Percentiles rank a stretch among this genome's conserved stretches.
Evolutionary conservation across 2,113 vertebrate genomes (phyloP).

Genomic region (Eurypyga helias): DNA sequence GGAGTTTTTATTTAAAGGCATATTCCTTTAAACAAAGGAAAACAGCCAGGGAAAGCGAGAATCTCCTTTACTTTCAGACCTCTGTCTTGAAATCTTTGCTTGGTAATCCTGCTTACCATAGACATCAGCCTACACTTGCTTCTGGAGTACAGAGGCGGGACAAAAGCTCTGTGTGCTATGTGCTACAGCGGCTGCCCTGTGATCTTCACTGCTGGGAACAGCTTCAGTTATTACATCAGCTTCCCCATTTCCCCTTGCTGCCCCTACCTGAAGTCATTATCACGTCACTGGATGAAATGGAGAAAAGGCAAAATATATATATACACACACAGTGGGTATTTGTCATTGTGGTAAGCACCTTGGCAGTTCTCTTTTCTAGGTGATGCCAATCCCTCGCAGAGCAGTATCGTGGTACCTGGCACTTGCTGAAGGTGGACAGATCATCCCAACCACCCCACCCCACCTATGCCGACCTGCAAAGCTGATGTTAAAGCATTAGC

Average conservation of each 20-base stretch:
- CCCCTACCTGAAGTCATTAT: background rate
- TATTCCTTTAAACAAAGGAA: background rate
- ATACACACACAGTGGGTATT: accelerated
- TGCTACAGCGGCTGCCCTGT: background rate
- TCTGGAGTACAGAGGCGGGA: background rate
- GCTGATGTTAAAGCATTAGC: background rate
- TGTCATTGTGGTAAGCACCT: background rate
- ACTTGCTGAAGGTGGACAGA: background rate
- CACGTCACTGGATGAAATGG: background rate
- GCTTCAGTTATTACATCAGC: background rate
- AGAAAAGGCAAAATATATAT: background rate
- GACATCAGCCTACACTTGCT: background rate
- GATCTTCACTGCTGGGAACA: background rate
- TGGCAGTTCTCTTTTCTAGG: background rate
- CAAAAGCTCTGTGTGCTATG: background rate
- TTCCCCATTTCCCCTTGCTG: background rate
- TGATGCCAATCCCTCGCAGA: background rate
- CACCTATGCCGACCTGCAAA: background rate
- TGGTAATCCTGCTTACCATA: background rate
- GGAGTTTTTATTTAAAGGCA: background rate
- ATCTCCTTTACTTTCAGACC: background rate
- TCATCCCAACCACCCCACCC: background rate
- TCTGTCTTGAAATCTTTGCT: background rate
- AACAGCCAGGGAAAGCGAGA: background rate
- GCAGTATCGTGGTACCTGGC: background rate